phyloP scores from a whole-genome alignment of 2,888 invertebrate genomes.

The Netelia fuscicornis region DNA sequence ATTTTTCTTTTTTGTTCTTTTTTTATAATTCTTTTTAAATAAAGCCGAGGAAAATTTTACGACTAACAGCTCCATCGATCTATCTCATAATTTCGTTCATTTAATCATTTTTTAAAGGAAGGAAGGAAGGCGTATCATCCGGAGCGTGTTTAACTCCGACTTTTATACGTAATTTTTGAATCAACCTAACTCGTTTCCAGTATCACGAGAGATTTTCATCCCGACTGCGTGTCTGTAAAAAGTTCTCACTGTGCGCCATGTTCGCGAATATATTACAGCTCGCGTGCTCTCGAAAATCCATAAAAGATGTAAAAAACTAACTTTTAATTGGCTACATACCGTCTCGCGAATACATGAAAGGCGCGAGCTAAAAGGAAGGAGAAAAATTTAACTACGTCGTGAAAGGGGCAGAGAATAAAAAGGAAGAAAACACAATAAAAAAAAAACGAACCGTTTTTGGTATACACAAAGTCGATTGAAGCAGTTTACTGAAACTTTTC shows the following conservation, averaged over 20 bases:
- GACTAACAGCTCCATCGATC: too few relatives aligned
- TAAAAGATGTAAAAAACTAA: constrained; percentile 25
- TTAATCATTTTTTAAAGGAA: too few relatives aligned
- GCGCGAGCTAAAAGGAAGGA: neutral
- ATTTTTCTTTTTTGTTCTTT: too few relatives aligned
- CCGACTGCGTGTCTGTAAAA: constrained; percentile 36
- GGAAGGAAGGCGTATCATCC: too few relatives aligned
- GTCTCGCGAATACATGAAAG: constrained; percentile 8
- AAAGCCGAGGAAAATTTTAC: too few relatives aligned
- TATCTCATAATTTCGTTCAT: too few relatives aligned
- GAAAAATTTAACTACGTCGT: neutral
- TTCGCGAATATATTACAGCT: constrained; percentile 42
- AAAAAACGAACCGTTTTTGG: neutral
- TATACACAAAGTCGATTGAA: neutral
- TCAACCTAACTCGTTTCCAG: too few relatives aligned
- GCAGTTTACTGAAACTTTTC: neutral
- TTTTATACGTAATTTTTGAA: too few relatives aligned
- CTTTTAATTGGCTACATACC: constrained; percentile 51
- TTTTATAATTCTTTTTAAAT: too few relatives aligned
- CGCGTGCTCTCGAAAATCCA: constrained; percentile 49
- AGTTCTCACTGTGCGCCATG: constrained; percentile 21
- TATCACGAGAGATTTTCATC: constrained; percentile 25
- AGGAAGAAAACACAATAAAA: neutral
- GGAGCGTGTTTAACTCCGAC: too few relatives aligned
- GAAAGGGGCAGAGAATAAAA: neutral